Percentiles rank a stretch among this genome's conserved stretches.
phyloP scores from a whole-genome alignment of 2,797 vertebrate genomes.

The Malacoctenus gilli region DNA sequence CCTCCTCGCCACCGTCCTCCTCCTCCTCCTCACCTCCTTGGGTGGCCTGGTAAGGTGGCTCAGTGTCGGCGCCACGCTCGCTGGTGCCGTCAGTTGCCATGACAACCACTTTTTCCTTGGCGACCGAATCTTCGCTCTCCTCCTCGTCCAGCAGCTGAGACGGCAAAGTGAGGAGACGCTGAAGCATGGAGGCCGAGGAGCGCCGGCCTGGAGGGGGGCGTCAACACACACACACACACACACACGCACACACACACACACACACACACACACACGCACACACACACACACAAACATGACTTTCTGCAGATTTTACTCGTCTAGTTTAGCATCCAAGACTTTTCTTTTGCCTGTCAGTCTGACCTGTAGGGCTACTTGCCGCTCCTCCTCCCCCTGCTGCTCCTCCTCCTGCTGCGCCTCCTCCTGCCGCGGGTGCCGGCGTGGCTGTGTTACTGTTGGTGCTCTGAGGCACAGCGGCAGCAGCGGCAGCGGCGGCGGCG shows the following conservation, averaged over 20 bases:
- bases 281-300: too few species aligned
- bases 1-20: constrained; percentile 52
- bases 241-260: too few species aligned
- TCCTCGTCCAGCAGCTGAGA: constrained; percentile 80
- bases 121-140: constrained; percentile 27
- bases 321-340: too few species aligned
- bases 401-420: too few species aligned
- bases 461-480: background rate
- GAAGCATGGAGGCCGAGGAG: constrained; percentile 82
- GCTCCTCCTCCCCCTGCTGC: constrained; percentile 23
- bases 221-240: too few species aligned
- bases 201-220: constrained; percentile 38
- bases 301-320: too few species aligned
- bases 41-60: background rate
- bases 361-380: constrained; percentile 62
- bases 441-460: too few species aligned
- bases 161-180: constrained; percentile 82
- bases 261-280: too few species aligned
- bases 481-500: background rate
- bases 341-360: background rate
- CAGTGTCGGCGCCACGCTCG: background rate
- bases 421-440: too few species aligned
- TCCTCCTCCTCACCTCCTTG: constrained; percentile 45
- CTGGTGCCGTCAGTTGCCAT: constrained; percentile 18
- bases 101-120: constrained; percentile 54